Evolutionary conservation across 1,140 invertebrate genomes (phyloP).

Genomic region (Ladona fulva): DNA sequence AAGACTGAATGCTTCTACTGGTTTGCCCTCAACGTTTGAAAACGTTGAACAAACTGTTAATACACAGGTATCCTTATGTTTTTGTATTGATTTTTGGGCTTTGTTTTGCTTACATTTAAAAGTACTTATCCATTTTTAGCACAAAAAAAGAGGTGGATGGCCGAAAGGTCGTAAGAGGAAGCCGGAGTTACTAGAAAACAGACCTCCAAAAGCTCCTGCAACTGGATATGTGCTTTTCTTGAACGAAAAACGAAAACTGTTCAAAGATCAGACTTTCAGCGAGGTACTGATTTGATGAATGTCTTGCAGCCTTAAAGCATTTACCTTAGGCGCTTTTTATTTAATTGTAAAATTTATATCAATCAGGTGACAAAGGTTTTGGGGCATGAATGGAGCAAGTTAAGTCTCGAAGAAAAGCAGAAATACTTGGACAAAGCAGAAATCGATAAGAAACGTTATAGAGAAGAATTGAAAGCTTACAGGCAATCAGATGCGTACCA

Average conservation of each 20-base stretch:
- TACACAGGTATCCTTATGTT: not conserved
- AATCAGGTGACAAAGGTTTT: conserved; percentile 44
- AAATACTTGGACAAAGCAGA: conserved; percentile 46
- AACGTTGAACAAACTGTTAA: not conserved
- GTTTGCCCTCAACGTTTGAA: not conserved
- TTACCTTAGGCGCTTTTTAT: too few species aligned
- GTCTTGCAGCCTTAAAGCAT: too few species aligned
- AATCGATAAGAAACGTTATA: conserved; percentile 45
- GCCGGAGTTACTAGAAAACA: conserved; percentile 37
- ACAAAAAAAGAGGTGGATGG: conserved; percentile 49
- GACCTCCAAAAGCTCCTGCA: conserved; percentile 45
- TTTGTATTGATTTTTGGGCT: not conserved
- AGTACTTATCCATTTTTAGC: conserved; percentile 14
- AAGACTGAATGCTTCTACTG: not conserved
- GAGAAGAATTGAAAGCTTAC: conserved; percentile 46
- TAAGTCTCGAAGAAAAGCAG: conserved; percentile 43
- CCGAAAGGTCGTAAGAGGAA: conserved; percentile 51
- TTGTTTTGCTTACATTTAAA: not conserved
- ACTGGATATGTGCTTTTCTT: conserved; percentile 49
- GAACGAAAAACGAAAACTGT: conserved; percentile 43
- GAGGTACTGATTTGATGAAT: conserved; percentile 30
- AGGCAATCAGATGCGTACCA: conserved; percentile 47
- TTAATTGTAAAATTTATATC: conserved; percentile 25
- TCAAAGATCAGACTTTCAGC: conserved; percentile 42
- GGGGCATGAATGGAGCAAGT: conserved; percentile 47